Base-by-base conservation (phyloP, 2,888 invertebrate species). In the Philereme vetulata region DNA sequence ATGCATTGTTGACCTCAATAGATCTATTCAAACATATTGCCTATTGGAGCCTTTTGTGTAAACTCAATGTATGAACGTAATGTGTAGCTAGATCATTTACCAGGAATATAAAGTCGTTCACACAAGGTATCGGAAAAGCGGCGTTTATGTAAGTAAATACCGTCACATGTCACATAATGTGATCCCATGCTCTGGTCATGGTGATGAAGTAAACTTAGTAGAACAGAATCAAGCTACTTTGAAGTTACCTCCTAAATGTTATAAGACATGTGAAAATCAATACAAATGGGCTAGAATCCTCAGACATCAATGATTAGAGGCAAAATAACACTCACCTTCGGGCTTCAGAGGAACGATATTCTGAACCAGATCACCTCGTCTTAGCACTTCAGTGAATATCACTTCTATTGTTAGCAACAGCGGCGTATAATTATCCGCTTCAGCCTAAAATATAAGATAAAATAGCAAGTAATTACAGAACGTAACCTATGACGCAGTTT, bases 361-460 rank as follows among this genome's bases (percentile, higher is more conserved):
- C 63, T 94, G 89, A 61, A 93, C 90, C 92, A 96, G 93, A 71
- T 95, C 94, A 42, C 94, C 93, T 62, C 95, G 93, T 77, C 93
- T 95, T 11, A 96, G 78, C 55, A 96, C 81, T 75, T 94, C 95
- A 32, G 93, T 92, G 78, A 96, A 96, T 76, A 96, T 93, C 48
- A 95, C 93, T 85, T 96, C 96, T 65, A 96, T 80, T 21, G 95
- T 94, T 51, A 95, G 92, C 71, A 96, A 87, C 66, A 94, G 93
- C 56, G 95, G 90, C 65, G 93, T 91, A 72, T 85, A 90, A 74
- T 91, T 90, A 62, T 88, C 90, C 34, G 87, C 84, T 74, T 88
- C 85, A 58, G 80, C 82, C 93, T 92, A 78, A 78, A 91, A 90
- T 72, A 21, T 1, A 70, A 45, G 66, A 57, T 62, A 61, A 72